phyloP scores from a whole-genome alignment of 2,797 vertebrate genomes.

The Aulostomus chinensis region DNA sequence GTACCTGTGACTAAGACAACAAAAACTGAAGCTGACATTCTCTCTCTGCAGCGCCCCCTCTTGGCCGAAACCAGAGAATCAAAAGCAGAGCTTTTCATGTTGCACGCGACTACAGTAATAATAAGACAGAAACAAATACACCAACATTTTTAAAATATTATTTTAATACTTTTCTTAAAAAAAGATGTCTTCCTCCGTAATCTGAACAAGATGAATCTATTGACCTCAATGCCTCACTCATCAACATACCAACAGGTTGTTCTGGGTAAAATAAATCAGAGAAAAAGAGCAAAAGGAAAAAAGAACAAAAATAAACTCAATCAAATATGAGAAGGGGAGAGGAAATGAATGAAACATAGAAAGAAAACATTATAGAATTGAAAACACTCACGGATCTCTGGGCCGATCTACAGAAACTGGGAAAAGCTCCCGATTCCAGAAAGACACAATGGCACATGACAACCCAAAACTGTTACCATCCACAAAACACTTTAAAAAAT shows the following conservation, averaged over 20 bases:
- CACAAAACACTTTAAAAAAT: slow-evolving; percentile 43
- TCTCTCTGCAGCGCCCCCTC: too few relatives aligned
- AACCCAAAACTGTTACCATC: slow-evolving; percentile 67
- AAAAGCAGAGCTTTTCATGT: too few relatives aligned
- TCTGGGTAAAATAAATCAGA: slow-evolving; percentile 59
- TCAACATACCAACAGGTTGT: slow-evolving; percentile 81
- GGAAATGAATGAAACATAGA: slow-evolving; percentile 44
- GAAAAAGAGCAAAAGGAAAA: slow-evolving; percentile 35
- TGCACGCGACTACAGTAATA: too few relatives aligned
- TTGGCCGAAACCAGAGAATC: too few relatives aligned
- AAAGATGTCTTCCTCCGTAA: slow-evolving; percentile 84
- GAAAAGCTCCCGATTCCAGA: slow-evolving; percentile 30
- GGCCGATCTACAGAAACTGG: slow-evolving; percentile 60
- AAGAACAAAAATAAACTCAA: slow-evolving; percentile 40
- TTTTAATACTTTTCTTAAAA: slow-evolving; percentile 82
- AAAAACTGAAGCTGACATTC: too few relatives aligned
- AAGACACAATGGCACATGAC: slow-evolving; percentile 79
- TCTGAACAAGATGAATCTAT: slow-evolving; percentile 85
- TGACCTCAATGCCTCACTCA: slow-evolving; percentile 73
- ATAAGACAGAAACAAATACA: too few relatives aligned
- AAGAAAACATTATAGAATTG: slow-evolving; percentile 53
- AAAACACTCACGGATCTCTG: slow-evolving; percentile 74
- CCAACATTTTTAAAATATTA: slow-evolving; percentile 72
- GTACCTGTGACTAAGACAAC: too few relatives aligned
- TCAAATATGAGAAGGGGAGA: slow-evolving; percentile 52